Evolutionary conservation across 1,140 invertebrate species (phyloP).

Genomic region (Cardiocondyla obscurior): DNA sequence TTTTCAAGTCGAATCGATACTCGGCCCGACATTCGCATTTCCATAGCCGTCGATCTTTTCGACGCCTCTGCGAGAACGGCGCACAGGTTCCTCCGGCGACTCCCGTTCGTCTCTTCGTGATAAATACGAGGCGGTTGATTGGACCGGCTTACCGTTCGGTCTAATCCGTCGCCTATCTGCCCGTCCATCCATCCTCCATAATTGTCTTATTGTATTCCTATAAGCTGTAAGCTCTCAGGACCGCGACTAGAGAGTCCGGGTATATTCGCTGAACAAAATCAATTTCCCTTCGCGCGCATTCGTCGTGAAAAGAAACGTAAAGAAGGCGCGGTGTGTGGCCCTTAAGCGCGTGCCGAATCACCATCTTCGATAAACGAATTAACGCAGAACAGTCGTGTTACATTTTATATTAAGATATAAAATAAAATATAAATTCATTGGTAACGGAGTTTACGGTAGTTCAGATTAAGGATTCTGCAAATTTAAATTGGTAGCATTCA

Average conservation of each 20-base stretch:
- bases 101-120: slow-evolving; percentile 65
- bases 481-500: background rate
- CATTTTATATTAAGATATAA: background rate
- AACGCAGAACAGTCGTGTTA: background rate
- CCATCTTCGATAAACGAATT: background rate
- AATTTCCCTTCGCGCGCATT: slow-evolving; percentile 38
- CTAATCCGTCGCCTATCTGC: slow-evolving; percentile 76
- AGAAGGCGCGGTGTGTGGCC: background rate
- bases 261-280: slow-evolving; percentile 58
- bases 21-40: slow-evolving; percentile 8
- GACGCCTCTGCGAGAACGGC: slow-evolving; percentile 23
- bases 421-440: background rate
- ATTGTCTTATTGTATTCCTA: slow-evolving; percentile 77
- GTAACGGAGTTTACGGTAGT: background rate
- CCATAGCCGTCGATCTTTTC: slow-evolving; percentile 26
- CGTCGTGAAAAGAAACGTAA: background rate
- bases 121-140: slow-evolving; percentile 72
- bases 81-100: background rate
- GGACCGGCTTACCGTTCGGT: slow-evolving; percentile 63
- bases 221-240: slow-evolving; percentile 40
- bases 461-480: background rate
- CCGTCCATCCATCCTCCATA: slow-evolving; percentile 70
- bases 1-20: slow-evolving; percentile 17
- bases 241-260: background rate
- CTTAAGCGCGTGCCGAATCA: background rate